These are phyloP conservation scores for Rhopalosiphum nymphaeae DNA, from an alignment of 2,888 invertebrate genomes.

Conservation along the genomic window DNA sequence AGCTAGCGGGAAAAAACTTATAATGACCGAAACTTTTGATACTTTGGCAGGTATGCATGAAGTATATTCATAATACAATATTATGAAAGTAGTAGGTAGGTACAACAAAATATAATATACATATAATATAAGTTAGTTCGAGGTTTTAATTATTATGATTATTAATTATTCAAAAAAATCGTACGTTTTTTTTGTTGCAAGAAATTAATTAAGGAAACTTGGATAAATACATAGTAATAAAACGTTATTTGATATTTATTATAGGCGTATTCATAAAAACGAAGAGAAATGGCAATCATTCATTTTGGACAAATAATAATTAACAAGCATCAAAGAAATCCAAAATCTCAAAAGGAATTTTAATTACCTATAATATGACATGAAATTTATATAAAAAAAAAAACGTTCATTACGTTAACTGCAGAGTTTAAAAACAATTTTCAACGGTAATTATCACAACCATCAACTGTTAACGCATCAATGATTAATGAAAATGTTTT, in stretches of 20 bases:
- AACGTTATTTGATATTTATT: not conserved
- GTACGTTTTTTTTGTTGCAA: not conserved
- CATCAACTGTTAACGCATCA: not conserved
- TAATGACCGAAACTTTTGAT: not conserved
- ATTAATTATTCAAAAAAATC: not conserved
- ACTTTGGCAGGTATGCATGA: not conserved
- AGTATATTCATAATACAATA: not conserved
- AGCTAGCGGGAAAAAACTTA: not conserved
- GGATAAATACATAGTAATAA: not conserved
- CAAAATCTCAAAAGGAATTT: not conserved
- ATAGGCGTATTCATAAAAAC: not conserved
- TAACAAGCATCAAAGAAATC: not conserved
- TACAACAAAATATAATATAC: not conserved
- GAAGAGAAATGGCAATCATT: not conserved
- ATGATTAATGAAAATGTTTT: constrained; percentile 33
- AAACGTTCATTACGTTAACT: not conserved
- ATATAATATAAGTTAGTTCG: not conserved
- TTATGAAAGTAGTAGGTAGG: not conserved
- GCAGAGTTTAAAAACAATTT: not conserved
- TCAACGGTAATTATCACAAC: not conserved
- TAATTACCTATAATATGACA: not conserved
- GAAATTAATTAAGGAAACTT: not conserved
- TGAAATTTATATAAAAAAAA: not conserved
- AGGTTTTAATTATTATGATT: not conserved
- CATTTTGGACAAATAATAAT: not conserved